Base-by-base conservation (phyloP, 2,113 vertebrate species). In the Microtus ochrogaster region DNA sequence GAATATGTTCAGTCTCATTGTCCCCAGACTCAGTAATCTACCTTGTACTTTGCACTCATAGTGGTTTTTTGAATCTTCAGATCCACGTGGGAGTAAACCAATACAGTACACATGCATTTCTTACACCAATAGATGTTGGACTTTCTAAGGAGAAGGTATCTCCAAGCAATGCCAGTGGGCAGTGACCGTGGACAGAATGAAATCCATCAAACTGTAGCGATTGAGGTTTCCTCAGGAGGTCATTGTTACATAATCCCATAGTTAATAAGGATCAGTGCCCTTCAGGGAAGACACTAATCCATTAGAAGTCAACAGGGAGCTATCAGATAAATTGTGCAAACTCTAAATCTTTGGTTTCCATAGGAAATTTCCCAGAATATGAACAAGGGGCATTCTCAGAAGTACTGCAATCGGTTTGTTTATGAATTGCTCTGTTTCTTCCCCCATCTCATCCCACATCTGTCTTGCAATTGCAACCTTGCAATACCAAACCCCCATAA, bases 361-460 rank as follows among this genome's bases (percentile, higher is more conserved):
- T 13, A 52, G 3, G 17, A 39, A 49, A 24, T 49, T 16, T 68
- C 82, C 55, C n/a, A 39, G 39, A 68, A 33, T 36, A 44, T n/a
- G 10, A 78, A 26, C 10, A 41, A 24, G 26, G 41, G 39, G 11
- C 13, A 61, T 63, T 83, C 24, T 39, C n/a, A 17, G n/a, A 41
- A 63, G 24, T 41, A 63, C n/a, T 41, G 13, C 39, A 41, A 41
- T 41, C 24, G 26, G 24, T 28, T 83, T 83, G 55, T 1, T 22
- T 39, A 24, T 6, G 68, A 4, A 8, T 63, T 26, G 16, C 13
- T 12, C 68, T n/a, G 4, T 16, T 12, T 14, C 5, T 78, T 30
- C 4, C 24, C 30, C 0, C 7, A 8, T 58, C 21, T 41, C 6
- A 36, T 5, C 17, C 41, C 3, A 5, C 21, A 21, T 10, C 49